Base-by-base conservation (phyloP, 2,888 invertebrate species). In the Dicycla oo region DNA sequence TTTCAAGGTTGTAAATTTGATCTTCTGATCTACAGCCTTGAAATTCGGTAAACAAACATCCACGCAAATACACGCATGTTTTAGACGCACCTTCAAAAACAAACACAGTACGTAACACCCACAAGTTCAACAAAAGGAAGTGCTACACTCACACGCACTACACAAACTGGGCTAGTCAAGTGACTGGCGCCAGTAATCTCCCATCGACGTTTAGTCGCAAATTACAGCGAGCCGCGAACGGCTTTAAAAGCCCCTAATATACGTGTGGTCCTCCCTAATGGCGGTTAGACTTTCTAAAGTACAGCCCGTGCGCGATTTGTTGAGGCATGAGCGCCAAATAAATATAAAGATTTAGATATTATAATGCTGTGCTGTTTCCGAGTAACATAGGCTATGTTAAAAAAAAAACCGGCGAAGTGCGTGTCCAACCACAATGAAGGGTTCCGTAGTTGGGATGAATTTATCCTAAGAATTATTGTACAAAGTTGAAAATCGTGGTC, bases 241-340 rank as follows among this genome's bases (percentile, higher is more conserved):
- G 70, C 67, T 79, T 81, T 84, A 80, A 84, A 86, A 86, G 84
- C 75, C 77, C 66, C 65, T 80, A 70, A 80, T 78, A 81, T 60
- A 78, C 68, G 72, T 81, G 67, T 83, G 86, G 69, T 69, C 66
- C 72, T 10, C 61, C 51, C n/a, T 84, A 80, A 82, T 82, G 63
- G 70, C 56, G 64, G 75, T 71, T 68, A 53, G 45, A 73, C 51
- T 73, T 69, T 64, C 73, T 75, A 69, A 81, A 79, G 85, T 72
- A 62, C 69, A n/a, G n/a, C n/a, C n/a, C n/a, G n/a, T n/a, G n/a
- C n/a, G n/a, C n/a, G n/a, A n/a, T n/a, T n/a, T n/a, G n/a, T n/a
- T n/a, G n/a, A n/a, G n/a, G n/a, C n/a, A n/a, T n/a, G n/a, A n/a
- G n/a, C n/a, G n/a, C n/a, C n/a, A n/a, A n/a, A n/a, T n/a, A n/a